Evolutionary conservation across 2,888 invertebrate species (phyloP).

Genomic region (Sesamia inferens): DNA sequence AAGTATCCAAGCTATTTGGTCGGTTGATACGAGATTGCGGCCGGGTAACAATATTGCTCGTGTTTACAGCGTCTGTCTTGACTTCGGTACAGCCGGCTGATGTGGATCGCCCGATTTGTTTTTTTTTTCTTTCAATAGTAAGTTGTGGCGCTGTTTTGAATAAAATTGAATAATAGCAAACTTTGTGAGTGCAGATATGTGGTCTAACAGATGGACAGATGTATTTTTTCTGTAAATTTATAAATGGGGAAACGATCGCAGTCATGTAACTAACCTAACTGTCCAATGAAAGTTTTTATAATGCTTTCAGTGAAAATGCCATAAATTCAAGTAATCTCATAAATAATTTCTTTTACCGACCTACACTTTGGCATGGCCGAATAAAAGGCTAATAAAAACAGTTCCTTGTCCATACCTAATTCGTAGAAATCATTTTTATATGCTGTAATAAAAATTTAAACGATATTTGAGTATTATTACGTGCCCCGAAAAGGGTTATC

Average conservation of each 20-base stretch:
- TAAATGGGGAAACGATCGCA: not conserved
- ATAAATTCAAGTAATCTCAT: constrained; percentile 35
- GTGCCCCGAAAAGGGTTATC: constrained; percentile 72
- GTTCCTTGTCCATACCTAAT: constrained; percentile 63
- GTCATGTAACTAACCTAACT: not conserved
- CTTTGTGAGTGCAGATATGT: constrained; percentile 38
- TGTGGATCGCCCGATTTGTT: constrained; percentile 67
- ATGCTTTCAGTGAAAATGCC: constrained; percentile 5
- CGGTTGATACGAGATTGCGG: constrained; percentile 88
- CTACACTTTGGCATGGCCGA: constrained; percentile 41
- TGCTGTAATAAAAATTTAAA: constrained; percentile 74
- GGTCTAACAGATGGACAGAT: constrained; percentile 15
- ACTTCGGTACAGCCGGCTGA: constrained; percentile 63
- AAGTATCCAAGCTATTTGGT: constrained; percentile 88
- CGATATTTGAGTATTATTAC: constrained; percentile 72
- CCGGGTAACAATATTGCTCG: constrained; percentile 85
- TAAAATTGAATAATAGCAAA: constrained; percentile 52
- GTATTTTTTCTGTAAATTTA: constrained; percentile 1
- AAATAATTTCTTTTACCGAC: constrained; percentile 37
- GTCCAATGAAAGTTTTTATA: not conserved
- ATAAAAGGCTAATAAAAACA: constrained; percentile 64
- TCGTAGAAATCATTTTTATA: constrained; percentile 70
- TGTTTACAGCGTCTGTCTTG: constrained; percentile 72
- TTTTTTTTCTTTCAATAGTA: constrained; percentile 63
- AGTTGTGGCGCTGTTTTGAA: constrained; percentile 57